Evolutionary conservation across 2,888 invertebrate genomes (phyloP).

Genomic region (Melieria crassipennis): DNA sequence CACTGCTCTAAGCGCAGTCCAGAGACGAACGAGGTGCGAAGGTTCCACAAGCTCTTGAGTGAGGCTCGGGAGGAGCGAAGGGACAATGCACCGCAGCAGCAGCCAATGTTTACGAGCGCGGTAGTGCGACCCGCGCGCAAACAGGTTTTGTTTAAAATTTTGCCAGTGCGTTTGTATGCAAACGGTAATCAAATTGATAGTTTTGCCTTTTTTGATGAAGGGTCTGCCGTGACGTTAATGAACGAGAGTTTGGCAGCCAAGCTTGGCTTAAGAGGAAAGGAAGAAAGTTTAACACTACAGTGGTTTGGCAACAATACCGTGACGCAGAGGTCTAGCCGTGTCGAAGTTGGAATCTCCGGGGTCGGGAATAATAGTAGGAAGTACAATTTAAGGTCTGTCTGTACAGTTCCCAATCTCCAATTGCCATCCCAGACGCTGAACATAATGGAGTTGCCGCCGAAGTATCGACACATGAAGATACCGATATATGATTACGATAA

Average conservation of each 20-base stretch:
- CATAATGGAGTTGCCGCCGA: slow-evolving; percentile 3
- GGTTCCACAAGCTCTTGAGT: slow-evolving; percentile 35
- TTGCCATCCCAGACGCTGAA: slow-evolving; percentile 32
- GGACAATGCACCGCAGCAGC: slow-evolving; percentile 25
- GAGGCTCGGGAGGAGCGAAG: slow-evolving; percentile 22
- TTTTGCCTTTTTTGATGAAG: slow-evolving; percentile 11
- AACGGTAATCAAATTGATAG: not conserved
- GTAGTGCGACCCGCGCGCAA: slow-evolving; percentile 16
- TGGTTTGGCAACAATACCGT: slow-evolving; percentile 38
- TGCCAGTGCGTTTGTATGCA: slow-evolving; percentile 5
- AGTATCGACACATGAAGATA: slow-evolving; percentile 19
- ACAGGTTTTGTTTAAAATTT: not conserved
- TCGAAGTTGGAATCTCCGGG: slow-evolving; percentile 36
- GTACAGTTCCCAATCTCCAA: slow-evolving; percentile 31
- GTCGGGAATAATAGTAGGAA: slow-evolving; percentile 12
- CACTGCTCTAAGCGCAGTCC: slow-evolving; percentile 11
- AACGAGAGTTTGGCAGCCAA: not conserved
- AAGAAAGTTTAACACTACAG: slow-evolving; percentile 33
- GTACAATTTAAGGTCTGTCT: slow-evolving; percentile 32
- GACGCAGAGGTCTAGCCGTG: slow-evolving; percentile 1
- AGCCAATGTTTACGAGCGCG: slow-evolving; percentile 22
- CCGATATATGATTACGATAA: slow-evolving; percentile 13
- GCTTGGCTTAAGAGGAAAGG: not conserved
- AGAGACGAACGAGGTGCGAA: slow-evolving; percentile 1
- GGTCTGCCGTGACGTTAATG: slow-evolving; percentile 1